Conservation (phyloP, 2,113 vertebrate species). For the Semicossyphus pulcher region DNA sequence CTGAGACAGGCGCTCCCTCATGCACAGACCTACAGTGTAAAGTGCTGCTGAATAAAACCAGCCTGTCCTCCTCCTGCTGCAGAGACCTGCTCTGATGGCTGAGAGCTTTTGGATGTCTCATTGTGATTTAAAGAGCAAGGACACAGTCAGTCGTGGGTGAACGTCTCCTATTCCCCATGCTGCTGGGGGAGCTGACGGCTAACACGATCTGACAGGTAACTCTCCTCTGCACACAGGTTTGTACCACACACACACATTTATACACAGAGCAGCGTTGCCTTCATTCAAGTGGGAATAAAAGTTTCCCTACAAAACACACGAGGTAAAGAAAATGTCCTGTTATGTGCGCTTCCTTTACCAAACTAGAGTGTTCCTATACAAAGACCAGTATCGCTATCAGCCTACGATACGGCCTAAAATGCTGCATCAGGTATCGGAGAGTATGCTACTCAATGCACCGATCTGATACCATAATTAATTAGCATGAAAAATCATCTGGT, state of each 20-base stretch:
- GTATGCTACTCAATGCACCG: too few species aligned
- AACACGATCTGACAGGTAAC: constrained; percentile 59
- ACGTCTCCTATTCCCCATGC: constrained; percentile 26
- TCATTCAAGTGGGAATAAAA: constrained; percentile 37
- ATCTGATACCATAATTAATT: too few species aligned
- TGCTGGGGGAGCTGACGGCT: constrained; percentile 25
- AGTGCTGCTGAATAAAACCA: constrained; percentile 19
- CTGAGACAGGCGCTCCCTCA: background rate
- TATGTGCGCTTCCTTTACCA: constrained; percentile 9
- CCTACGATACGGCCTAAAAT: too few species aligned
- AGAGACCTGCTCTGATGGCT: constrained; percentile 9
- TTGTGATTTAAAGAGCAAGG: constrained; percentile 62
- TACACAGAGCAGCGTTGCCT: constrained; percentile 19
- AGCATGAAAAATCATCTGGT: too few species aligned
- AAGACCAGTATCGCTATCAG: too few species aligned
- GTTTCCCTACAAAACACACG: constrained; percentile 4
- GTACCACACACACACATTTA: background rate
- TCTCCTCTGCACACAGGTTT: constrained; percentile 19
- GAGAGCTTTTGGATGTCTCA: constrained; percentile 55
- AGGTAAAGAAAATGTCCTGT: background rate
- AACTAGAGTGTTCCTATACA: too few species aligned
- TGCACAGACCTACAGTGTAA: background rate
- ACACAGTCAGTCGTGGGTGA: constrained; percentile 30
- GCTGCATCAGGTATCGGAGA: too few species aligned
- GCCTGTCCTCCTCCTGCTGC: constrained; percentile 1